These are phyloP conservation scores for Pristis pectinata DNA, from an alignment of 2,797 vertebrate genomes.

Conservation along the genomic window DNA sequence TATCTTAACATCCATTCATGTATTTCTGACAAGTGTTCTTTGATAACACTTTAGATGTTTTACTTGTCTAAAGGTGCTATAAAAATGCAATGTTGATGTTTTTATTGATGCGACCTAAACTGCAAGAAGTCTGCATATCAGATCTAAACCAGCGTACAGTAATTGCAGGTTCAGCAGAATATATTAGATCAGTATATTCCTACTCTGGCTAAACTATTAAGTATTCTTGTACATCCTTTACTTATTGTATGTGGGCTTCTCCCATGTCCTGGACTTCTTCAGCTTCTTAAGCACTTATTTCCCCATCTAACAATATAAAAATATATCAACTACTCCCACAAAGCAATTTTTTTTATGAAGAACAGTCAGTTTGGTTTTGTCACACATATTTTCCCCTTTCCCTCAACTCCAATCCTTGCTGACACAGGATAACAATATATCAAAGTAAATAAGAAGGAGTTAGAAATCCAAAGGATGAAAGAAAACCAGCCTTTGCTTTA, in stretches of 20 bases:
- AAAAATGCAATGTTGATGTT: too few relatives aligned
- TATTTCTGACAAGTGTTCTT: too few relatives aligned
- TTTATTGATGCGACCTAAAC: background rate
- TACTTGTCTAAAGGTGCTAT: too few relatives aligned
- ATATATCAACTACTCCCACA: background rate
- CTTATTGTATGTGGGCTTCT: background rate
- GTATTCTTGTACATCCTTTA: background rate
- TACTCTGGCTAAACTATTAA: background rate
- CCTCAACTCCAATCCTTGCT: background rate
- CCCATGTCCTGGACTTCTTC: background rate
- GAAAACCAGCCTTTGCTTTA: background rate
- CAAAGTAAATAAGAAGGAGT: slow-evolving; percentile 12
- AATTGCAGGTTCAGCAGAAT: too few relatives aligned
- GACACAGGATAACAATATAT: background rate
- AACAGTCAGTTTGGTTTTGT: background rate
- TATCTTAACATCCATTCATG: too few relatives aligned
- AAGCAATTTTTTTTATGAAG: background rate
- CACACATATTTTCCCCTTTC: background rate
- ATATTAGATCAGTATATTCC: background rate
- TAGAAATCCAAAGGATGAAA: slow-evolving; percentile 24
- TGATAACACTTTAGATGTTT: too few relatives aligned
- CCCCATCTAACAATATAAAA: background rate
- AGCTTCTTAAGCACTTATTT: background rate
- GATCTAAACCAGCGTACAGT: background rate
- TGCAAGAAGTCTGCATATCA: background rate